phyloP scores from a whole-genome alignment of 2,797 vertebrate species.

The Ctenopoma multispine region DNA sequence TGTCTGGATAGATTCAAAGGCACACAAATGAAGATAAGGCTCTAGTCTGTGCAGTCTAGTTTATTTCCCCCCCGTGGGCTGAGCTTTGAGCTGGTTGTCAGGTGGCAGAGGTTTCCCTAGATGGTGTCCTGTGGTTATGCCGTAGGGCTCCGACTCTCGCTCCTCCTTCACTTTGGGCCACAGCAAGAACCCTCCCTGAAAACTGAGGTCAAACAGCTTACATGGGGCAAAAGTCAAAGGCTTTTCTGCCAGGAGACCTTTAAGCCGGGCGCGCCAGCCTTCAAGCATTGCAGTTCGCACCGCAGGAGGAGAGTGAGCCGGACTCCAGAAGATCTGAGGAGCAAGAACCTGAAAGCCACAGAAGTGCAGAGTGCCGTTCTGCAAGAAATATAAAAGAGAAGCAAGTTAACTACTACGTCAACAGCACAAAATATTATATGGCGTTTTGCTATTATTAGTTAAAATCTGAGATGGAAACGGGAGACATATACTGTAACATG shows the following conservation, averaged over 20 bases:
- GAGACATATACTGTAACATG: background rate
- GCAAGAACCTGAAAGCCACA: slow-evolving; percentile 90
- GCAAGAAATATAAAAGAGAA: slow-evolving; percentile 12
- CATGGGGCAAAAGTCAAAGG: slow-evolving; percentile 85
- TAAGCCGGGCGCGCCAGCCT: slow-evolving; percentile 84
- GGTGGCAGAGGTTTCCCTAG: slow-evolving; percentile 87
- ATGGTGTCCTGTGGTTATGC: slow-evolving; percentile 88
- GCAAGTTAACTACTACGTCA: background rate
- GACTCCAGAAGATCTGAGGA: slow-evolving; percentile 90
- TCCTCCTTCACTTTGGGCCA: slow-evolving; percentile 74
- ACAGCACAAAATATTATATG: background rate
- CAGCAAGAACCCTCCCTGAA: slow-evolving; percentile 82
- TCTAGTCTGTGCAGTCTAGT: background rate
- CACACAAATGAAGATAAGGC: no score
- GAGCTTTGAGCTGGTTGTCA: slow-evolving; percentile 82
- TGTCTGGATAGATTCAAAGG: background rate
- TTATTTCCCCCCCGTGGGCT: background rate
- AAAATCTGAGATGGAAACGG: background rate
- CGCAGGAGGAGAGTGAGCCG: slow-evolving; percentile 56
- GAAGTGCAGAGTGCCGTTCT: slow-evolving; percentile 90
- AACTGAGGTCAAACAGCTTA: slow-evolving; percentile 85
- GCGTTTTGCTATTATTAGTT: background rate
- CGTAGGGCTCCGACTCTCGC: slow-evolving; percentile 61
- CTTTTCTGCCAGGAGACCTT: slow-evolving; percentile 82
- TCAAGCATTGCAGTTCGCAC: slow-evolving; percentile 79